Conservation (phyloP, 2,113 vertebrate species). For the Ceratotherium simum region DNA sequence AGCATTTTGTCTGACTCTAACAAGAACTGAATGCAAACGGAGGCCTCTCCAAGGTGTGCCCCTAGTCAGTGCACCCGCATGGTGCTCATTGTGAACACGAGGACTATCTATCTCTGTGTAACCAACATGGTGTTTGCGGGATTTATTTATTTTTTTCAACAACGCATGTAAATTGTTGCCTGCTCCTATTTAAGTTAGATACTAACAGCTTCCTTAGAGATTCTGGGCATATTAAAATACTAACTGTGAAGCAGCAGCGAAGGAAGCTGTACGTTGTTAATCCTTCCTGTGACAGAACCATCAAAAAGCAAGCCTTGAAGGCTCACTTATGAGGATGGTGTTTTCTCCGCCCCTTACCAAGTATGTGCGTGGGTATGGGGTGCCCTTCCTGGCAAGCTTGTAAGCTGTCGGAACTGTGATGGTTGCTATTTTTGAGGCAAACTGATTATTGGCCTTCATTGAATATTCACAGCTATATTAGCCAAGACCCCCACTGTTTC, state of each 20-base stretch:
- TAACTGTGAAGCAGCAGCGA: background rate
- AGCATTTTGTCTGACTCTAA: background rate
- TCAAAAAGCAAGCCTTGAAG: background rate
- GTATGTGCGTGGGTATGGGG: background rate
- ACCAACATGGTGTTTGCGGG: background rate
- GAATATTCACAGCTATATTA: slow-evolving; percentile 68
- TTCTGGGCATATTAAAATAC: slow-evolving; percentile 27
- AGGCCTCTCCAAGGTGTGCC: background rate
- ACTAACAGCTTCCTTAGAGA: slow-evolving; percentile 9
- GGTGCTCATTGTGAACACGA: background rate
- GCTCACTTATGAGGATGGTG: background rate
- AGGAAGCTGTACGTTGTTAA: slow-evolving; percentile 29
- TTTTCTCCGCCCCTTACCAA: background rate
- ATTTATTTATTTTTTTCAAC: slow-evolving; percentile 47
- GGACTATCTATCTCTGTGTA: background rate
- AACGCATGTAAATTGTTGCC: background rate
- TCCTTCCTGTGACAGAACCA: slow-evolving; percentile 42
- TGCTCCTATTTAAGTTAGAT: slow-evolving; percentile 45
- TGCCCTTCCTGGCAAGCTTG: slow-evolving; percentile 44
- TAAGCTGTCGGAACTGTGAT: background rate
- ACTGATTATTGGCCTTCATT: slow-evolving; percentile 60
- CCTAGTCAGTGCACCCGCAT: background rate
- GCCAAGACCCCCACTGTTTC: slow-evolving; percentile 53
- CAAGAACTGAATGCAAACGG: background rate
- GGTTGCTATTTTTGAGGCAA: slow-evolving; percentile 67